Evolutionary conservation across 2,888 invertebrate species (phyloP).

Genomic region (Hydropsyche betteni): DNA sequence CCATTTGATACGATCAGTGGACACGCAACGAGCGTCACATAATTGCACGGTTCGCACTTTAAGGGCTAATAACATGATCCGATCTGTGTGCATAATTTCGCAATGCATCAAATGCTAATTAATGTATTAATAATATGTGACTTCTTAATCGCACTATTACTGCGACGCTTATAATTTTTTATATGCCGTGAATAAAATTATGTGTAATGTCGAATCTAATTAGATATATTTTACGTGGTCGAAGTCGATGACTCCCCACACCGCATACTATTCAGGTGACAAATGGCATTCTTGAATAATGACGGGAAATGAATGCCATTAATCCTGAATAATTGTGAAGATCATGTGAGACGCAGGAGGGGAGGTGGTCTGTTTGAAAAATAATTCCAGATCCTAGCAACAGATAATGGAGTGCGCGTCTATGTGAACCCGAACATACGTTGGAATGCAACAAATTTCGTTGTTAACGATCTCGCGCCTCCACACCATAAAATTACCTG

Average conservation of each 20-base stretch:
- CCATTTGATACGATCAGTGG: constrained; percentile 35
- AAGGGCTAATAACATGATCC: too few species aligned
- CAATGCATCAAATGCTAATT: too few species aligned
- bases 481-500: background rate
- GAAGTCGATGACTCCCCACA: constrained; percentile 1
- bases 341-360: constrained; percentile 37
- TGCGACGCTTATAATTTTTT: too few species aligned
- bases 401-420: constrained; percentile 22
- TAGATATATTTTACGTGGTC: constrained; percentile 12
- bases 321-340: constrained; percentile 50
- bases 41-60: background rate
- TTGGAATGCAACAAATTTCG: constrained; percentile 33
- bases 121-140: too few species aligned
- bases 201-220: constrained; percentile 1
- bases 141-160: too few species aligned
- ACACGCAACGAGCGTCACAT: constrained; percentile 29
- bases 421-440: constrained; percentile 14
- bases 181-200: too few species aligned
- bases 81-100: too few species aligned
- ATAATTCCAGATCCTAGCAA: constrained; percentile 39
- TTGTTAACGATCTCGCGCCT: constrained; percentile 30
- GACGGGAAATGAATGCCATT: constrained; percentile 48
- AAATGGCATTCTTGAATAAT: constrained; percentile 49
- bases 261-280: constrained; percentile 40
- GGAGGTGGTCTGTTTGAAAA: constrained; percentile 37